Percentiles rank a stretch among this genome's conserved stretches.
Evolutionary conservation across 2,888 invertebrate species (phyloP).

Genomic region (Gibbula magus): DNA sequence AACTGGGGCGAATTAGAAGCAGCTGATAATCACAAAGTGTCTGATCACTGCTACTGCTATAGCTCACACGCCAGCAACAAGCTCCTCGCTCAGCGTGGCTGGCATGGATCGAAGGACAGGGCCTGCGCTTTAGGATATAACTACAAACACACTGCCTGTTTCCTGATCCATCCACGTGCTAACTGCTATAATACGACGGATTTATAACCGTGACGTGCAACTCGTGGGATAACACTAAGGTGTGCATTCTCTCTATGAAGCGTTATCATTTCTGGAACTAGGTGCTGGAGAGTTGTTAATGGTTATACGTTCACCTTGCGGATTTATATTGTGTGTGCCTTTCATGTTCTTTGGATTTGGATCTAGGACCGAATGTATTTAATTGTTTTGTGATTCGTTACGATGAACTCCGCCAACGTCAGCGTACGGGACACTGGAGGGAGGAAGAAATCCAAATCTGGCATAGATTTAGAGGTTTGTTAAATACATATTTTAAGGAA

Average conservation of each 20-base stretch:
- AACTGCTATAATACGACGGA: too few relatives aligned
- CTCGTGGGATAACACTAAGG: too few relatives aligned
- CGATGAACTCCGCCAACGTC: not conserved
- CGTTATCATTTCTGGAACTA: too few relatives aligned
- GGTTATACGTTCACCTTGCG: too few relatives aligned
- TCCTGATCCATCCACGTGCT: too few relatives aligned
- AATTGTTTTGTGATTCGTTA: not conserved
- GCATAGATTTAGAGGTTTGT: constrained; percentile 1
- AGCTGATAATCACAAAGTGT: too few relatives aligned
- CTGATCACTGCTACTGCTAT: too few relatives aligned
- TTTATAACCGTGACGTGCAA: too few relatives aligned
- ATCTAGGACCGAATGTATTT: not conserved
- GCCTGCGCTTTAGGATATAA: not conserved
- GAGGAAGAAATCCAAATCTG: not conserved
- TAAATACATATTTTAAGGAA: not conserved
- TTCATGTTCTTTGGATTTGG: not conserved
- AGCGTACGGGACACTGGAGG: not conserved
- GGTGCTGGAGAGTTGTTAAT: too few relatives aligned
- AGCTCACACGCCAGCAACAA: not conserved
- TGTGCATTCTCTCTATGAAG: too few relatives aligned
- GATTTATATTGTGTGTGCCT: too few relatives aligned
- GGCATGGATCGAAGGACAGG: constrained; percentile 1
- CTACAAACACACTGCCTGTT: not conserved
- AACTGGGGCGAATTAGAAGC: too few relatives aligned
- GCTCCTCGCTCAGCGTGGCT: not conserved